Evolutionary conservation across 2,888 invertebrate species (phyloP), one percentile per base, ranked within the genome.

Genomic region (Ashinkailepas kermadecensis): DNA sequence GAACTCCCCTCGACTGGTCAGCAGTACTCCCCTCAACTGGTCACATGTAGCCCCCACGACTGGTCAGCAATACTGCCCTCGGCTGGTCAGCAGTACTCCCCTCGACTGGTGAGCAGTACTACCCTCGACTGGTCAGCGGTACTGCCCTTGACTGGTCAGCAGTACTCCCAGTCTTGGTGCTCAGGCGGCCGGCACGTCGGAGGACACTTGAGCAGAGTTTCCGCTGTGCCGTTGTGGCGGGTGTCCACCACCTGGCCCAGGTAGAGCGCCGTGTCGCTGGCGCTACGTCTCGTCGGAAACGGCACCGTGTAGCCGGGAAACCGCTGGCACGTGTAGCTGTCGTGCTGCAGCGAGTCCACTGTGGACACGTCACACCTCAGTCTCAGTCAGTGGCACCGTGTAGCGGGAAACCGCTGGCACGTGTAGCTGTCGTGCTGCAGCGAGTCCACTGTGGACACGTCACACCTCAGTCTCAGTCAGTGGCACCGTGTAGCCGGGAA

Each of bases 131-230:
- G 23, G 9, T 23, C 39, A 7, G 10, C 23, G 11, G 10, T 23
- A 23, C 23, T 23, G 13, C 65, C 11, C 11, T 15, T 59, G 80
- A n/a, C 80, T 81, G n/a, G 78, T 80, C 80, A 82, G 64, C 82
- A 82, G 82, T 82, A 80, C 15, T 74, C 67, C 82, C 82, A 82
- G 70, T 82, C 82, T 13, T 21, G 39, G 81, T 82, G 82, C 13
- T 80, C 59, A 0, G 59, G 59, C n/a, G 82, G 82, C 56, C 82
- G 7, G 59, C 82, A 82, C 10, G 7, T 18, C 7, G 21, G 18
- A 8, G 82, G 82, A 59, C 82, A 82, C 12, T 54, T 59, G 15
- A 18, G 58, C 78, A 81, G 39, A 15, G 21, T 78, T 23, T 25
- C 54, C 8, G 39, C 65, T 25, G 21, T 18, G 62, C 56, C 15